Base-by-base conservation (phyloP, 2,888 invertebrate species). In the Andrena praecox region DNA sequence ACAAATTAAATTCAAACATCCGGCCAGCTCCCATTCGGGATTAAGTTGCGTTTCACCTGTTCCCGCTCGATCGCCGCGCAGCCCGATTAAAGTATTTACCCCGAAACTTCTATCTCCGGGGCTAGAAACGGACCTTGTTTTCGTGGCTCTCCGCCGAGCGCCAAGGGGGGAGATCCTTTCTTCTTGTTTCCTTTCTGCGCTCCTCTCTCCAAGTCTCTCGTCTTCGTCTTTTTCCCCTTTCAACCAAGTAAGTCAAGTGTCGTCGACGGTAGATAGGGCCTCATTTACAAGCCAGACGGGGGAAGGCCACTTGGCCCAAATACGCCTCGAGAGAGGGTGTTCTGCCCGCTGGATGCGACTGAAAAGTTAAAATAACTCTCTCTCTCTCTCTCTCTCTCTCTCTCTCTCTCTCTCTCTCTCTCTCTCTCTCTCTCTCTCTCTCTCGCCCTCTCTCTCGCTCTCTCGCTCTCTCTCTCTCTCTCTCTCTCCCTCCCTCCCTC, bases 161-260 rank as follows among this genome's bases (percentile, higher is more conserved):
- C 35, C 33, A 31, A 33, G 68, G 69, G 64, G 69, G 54, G 20
- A 56, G 56, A 71, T 64, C 70, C 74, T 69, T 63, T 75, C 77
- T 68, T 75, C 72, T 74, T 69, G 35, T 77, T 74, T 76, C 75
- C 67, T 72, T 83, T 77, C 80, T 77, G 48, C 60, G 70, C 75
- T 82, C 68, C 82, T 82, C 68, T 85, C 80, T 59, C 69, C 67
- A 68, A 68, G 75, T 80, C 74, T 72, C 64, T 73, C 77, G 42
- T 75, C 77, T 82, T 85, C 66, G 77, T 82, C 85, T 85, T 82
- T 81, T 87, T 76, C 80, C 73, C 80, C 74, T 81, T 77, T 80
- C 71, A 70, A 79, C 67, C 79, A 87, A 87, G 85, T 85, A 84
- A 86, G 87, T 87, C 87, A 87, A 87, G 87, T 87, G 82, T 74